A percentile compares a stretch with the other conserved stretches of the same genome.
phyloP scores from a whole-genome alignment of 2,113 vertebrate species.

The Grus americana region DNA sequence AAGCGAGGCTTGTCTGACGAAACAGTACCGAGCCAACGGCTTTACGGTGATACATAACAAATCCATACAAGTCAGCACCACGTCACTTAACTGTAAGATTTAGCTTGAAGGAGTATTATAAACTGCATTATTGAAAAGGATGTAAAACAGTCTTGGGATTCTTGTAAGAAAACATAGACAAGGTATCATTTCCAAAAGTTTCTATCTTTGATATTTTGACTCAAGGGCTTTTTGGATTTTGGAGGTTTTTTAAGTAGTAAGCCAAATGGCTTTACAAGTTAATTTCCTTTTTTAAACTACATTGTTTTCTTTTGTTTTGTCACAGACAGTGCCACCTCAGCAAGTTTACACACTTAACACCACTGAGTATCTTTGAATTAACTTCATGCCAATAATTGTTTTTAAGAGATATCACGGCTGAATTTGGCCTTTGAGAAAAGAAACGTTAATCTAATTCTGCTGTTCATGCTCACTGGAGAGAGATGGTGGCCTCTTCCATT shows the following conservation, averaged over 20 bases:
- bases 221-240: background rate
- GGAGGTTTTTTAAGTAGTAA: background rate
- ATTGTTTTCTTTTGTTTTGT: background rate
- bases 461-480: background rate
- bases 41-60: background rate
- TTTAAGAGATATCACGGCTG: background rate
- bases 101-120: background rate
- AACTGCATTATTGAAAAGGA: background rate
- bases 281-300: background rate
- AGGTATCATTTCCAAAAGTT: background rate
- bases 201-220: background rate
- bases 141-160: background rate
- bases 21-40: background rate
- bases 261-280: background rate
- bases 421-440: background rate
- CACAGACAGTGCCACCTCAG: background rate
- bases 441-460: background rate
- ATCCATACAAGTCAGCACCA: background rate
- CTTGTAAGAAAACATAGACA: fast-evolving
- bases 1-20: background rate
- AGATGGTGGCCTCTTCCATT: background rate
- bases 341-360: background rate
- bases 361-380: background rate
- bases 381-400: background rate
- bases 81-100: background rate